These are phyloP conservation scores for Hycleus cichorii DNA, from an alignment of 1,140 invertebrate species.

Conservation along the genomic window DNA sequence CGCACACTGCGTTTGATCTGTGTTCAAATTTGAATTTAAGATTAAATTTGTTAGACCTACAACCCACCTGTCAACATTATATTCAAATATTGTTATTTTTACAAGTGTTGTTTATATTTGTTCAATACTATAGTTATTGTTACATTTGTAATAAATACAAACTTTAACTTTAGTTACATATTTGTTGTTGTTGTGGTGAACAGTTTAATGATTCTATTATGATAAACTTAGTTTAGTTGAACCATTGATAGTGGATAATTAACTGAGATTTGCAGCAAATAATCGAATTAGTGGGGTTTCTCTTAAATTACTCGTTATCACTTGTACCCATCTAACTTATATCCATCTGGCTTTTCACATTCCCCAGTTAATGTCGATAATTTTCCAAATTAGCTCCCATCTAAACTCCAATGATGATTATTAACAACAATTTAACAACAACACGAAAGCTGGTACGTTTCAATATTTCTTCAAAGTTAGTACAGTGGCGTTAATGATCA, in stretches of 20 bases:
- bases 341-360: constrained; percentile 2
- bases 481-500: constrained; percentile 31
- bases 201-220: too few species aligned
- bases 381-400: constrained; percentile 18
- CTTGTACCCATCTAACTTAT: too few species aligned
- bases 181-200: neutral
- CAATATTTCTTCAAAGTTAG: constrained; percentile 24
- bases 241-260: neutral
- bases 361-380: constrained; percentile 10
- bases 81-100: constrained; percentile 39
- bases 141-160: constrained; percentile 4
- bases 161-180: neutral
- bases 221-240: too few species aligned
- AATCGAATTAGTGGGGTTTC: constrained; percentile 1
- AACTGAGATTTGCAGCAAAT: neutral
- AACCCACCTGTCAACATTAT: constrained; percentile 37
- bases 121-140: constrained; percentile 18
- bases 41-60: constrained; percentile 41
- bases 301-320: neutral
- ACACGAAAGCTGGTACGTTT: too few species aligned
- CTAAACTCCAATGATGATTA: neutral
- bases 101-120: constrained; percentile 28
- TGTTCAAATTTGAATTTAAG: constrained; percentile 41
- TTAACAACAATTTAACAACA: too few species aligned
- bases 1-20: constrained; percentile 38